These are phyloP conservation scores for Chelidonichthys spinosus DNA, from an alignment of 2,797 vertebrate species.

Conservation along the genomic window DNA sequence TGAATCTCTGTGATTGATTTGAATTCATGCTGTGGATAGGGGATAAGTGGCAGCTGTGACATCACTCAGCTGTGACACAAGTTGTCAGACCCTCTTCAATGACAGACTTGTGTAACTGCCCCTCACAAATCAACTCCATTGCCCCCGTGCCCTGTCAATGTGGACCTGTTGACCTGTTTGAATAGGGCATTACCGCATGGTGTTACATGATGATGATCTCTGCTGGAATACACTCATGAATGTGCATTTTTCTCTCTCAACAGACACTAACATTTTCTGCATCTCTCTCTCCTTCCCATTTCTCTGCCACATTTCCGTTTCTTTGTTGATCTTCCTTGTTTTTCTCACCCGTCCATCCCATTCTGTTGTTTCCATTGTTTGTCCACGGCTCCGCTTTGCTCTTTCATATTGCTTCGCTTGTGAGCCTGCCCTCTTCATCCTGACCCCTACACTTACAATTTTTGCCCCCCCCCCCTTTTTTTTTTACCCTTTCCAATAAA, in stretches of 20 bases:
- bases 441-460: conserved; percentile 28
- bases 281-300: conserved; percentile 84
- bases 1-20: conserved; percentile 35
- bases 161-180: conserved; percentile 52
- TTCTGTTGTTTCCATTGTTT: conserved; percentile 63
- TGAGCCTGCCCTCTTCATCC: conserved; percentile 24
- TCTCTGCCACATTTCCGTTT: conserved; percentile 63
- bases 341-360: conserved; percentile 62
- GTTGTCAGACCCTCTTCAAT: conserved; percentile 31
- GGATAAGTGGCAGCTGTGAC: conserved; percentile 25
- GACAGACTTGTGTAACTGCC: conserved; percentile 27
- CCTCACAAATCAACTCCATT: conserved; percentile 66
- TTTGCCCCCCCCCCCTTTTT: background rate
- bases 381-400: conserved; percentile 58
- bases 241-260: conserved; percentile 78
- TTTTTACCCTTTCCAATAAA: conserved; percentile 36
- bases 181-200: conserved; percentile 59
- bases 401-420: conserved; percentile 45
- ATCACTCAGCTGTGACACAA: conserved; percentile 7
- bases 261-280: conserved; percentile 85
- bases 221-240: conserved; percentile 70
- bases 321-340: conserved; percentile 39
- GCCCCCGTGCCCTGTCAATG: conserved; percentile 47
- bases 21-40: conserved; percentile 3
- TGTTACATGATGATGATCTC: conserved; percentile 58